Evolutionary conservation across 2,797 vertebrate genomes (phyloP).

Genomic region (Aplochiton taeniatus): DNA sequence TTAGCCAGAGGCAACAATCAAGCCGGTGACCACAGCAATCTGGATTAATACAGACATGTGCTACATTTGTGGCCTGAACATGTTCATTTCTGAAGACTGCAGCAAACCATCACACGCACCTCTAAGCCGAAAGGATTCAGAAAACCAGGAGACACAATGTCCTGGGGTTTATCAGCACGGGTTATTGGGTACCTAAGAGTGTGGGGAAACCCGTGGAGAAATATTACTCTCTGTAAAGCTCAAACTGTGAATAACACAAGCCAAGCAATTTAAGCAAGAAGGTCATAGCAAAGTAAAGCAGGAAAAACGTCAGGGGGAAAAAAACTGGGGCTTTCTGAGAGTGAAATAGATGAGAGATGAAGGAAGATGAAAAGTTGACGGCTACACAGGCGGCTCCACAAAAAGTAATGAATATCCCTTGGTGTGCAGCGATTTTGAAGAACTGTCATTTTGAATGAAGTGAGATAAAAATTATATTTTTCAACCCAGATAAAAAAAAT

Average conservation of each 20-base stretch:
- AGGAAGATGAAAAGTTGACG: slow-evolving; percentile 79
- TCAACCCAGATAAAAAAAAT: slow-evolving; percentile 69
- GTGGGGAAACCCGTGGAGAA: slow-evolving; percentile 74
- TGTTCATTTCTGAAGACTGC: slow-evolving; percentile 50
- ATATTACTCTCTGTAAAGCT: slow-evolving; percentile 80
- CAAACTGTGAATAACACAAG: slow-evolving; percentile 81
- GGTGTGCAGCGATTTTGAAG: slow-evolving; percentile 78
- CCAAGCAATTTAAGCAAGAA: slow-evolving; percentile 79
- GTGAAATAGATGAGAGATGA: slow-evolving; percentile 83
- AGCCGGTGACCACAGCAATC: slow-evolving; percentile 4
- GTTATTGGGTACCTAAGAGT: slow-evolving; percentile 80
- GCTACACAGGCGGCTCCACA: slow-evolving; percentile 76
- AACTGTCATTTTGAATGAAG: slow-evolving; percentile 82
- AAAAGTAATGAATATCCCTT: slow-evolving; percentile 83
- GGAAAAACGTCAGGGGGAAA: slow-evolving; percentile 64
- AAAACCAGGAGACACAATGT: slow-evolving; percentile 63
- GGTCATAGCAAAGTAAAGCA: slow-evolving; percentile 81
- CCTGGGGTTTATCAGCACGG: slow-evolving; percentile 63
- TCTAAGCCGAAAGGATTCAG: slow-evolving; percentile 65
- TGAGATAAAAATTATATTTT: slow-evolving; percentile 83
- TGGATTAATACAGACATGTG: slow-evolving; percentile 13
- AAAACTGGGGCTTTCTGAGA: slow-evolving; percentile 66
- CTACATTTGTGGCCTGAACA: slow-evolving; percentile 40
- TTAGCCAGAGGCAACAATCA: neutral
- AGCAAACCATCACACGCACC: slow-evolving; percentile 59